Percentiles rank a stretch among this genome's conserved stretches.
These are phyloP conservation scores for Rhamnusium bicolor DNA, from an alignment of 2,888 invertebrate species.

Conservation along the genomic window DNA sequence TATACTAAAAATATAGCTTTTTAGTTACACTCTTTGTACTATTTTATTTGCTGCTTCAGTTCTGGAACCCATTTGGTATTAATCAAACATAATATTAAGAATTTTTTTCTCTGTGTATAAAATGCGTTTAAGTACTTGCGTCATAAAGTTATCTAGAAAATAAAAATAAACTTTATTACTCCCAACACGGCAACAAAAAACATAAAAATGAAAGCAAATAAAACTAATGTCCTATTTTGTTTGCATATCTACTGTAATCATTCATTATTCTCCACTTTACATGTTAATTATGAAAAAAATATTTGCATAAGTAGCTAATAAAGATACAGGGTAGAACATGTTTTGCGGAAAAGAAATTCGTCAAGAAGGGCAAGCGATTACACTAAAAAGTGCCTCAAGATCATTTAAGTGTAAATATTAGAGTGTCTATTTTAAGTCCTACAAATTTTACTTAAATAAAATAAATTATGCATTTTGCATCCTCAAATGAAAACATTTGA, in stretches of 20 bases:
- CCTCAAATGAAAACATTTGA: no score
- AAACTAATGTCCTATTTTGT: slow-evolving; percentile 17
- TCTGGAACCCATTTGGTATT: no score
- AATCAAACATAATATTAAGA: no score
- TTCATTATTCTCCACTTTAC: slow-evolving; percentile 22
- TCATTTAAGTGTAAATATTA: no score
- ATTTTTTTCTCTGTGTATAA: neutral
- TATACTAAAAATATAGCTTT: no score
- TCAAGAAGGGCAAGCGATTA: no score
- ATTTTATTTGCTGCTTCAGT: no score
- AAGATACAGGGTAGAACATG: neutral
- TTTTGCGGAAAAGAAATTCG: neutral
- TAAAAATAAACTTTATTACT: slow-evolving; percentile 7
- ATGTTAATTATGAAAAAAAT: slow-evolving; percentile 23
- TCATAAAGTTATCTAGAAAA: slow-evolving; percentile 3
- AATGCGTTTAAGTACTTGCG: slow-evolving; percentile 8
- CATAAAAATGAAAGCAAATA: slow-evolving; percentile 9
- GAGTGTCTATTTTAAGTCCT: no score
- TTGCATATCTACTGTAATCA: slow-evolving; percentile 7
- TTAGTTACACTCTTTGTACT: no score
- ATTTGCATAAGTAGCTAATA: slow-evolving; percentile 13
- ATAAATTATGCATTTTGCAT: no score
- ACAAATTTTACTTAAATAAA: no score
- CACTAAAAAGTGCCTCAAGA: no score
- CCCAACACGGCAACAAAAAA: neutral